Percentiles rank a stretch among this genome's conserved stretches.
Conservation (phyloP, 37 sponge, comb jelly and placozoan species). For the Beroe ovata region DNA sequence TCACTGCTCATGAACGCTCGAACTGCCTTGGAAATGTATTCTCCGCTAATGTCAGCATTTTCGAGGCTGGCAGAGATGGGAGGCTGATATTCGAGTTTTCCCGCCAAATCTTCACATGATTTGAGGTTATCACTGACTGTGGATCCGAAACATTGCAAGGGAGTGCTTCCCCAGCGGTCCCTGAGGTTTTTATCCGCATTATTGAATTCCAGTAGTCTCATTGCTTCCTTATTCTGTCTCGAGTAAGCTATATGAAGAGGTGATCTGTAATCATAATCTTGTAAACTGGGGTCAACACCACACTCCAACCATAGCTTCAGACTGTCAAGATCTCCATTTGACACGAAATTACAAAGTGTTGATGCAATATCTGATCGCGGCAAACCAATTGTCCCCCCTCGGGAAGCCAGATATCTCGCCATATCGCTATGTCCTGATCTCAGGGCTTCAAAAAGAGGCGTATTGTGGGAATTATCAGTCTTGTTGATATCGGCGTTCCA, state of each 20-base stretch:
- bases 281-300: conserved; percentile 8
- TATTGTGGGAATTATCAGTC: conserved; percentile 2
- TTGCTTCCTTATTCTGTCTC: background rate
- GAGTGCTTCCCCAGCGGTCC: background rate
- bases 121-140: background rate
- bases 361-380: conserved; percentile 11
- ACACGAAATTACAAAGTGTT: conserved; percentile 9
- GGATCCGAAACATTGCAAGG: conserved; percentile 1
- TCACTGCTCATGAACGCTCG: background rate
- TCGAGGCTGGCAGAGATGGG: background rate
- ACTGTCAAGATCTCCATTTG: background rate
- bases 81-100: conserved; percentile 25
- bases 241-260: conserved; percentile 59
- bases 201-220: background rate
- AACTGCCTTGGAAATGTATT: background rate
- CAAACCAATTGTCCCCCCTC: background rate
- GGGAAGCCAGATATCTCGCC: background rate
- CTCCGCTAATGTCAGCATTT: background rate
- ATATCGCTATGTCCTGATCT: background rate
- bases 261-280: conserved; percentile 13
- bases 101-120: background rate
- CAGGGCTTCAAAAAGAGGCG: conserved; percentile 45
- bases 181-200: background rate
- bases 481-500: conserved; percentile 48
- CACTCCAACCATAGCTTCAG: conserved; percentile 21